Evolutionary conservation across 2,113 vertebrate genomes (phyloP), one percentile per base, ranked within the genome.

Genomic region (Tenrec ecaudatus): DNA sequence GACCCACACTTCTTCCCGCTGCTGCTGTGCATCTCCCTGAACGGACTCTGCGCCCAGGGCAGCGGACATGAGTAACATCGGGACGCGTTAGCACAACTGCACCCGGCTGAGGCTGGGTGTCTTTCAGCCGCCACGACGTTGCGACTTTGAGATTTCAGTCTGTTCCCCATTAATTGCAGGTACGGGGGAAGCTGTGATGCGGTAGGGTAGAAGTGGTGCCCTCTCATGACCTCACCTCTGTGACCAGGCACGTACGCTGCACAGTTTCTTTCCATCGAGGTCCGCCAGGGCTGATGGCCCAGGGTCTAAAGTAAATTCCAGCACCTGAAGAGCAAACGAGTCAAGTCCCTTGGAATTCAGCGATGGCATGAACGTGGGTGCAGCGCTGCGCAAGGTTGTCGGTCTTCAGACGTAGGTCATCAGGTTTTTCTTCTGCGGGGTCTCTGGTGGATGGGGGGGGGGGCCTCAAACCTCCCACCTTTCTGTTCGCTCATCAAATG

Each of bases 21-120:
- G 0, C 85, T 99, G 93, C 97, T 99, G 36, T 99, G 98, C 9
- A 98, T 99, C 43, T 97, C 98, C 6, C 78, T 99, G 86, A 96
- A 88, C 29, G 98, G 98, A 43, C 97, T 99, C 36, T 88, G 93
- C 89, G 98, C 98, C 58, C 95, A 99, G 91, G 94, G 96, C 40
- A 94, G 89, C 80, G 76, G 71, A 7, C 86, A 71, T 2, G 29
- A 84, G 11, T 87, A 43, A 87, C 0, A 15, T 27, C 60, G 25
- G 27, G 15, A 66, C 23, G 7, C 17, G 19, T 62, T 25, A 10
- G 11, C 47, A 53, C 47, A 53, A 14, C 47, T 53, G 47, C 47
- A 8, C 47, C 12, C 11, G 47, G 33, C 78, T 25, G 79, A 82
- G 38, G 53, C n/a, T 80, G 53, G 58, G 31, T 69, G 3, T 58